A percentile compares a stretch with the other conserved stretches of the same genome.
phyloP scores from a whole-genome alignment of 1,140 invertebrate genomes.

The Zaprionus tsacasi region DNA sequence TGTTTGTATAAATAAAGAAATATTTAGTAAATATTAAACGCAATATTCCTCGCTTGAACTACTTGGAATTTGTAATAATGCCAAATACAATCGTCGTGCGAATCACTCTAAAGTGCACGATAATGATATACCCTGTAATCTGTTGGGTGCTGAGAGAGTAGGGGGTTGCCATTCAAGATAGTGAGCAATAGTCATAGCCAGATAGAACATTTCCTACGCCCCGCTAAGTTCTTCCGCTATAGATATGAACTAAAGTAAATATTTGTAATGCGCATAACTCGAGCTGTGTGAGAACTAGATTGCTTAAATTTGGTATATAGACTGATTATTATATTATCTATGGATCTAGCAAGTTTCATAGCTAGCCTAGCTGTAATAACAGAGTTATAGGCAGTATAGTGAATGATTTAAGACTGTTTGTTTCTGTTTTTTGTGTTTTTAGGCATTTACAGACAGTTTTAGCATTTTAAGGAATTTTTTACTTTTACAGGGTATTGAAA shows the following conservation, averaged over 20 bases:
- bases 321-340: not conserved
- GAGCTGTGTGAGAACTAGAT: not conserved
- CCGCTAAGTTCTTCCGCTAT: not conserved
- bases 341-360: not conserved
- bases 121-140: not conserved
- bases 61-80: constrained; percentile 51
- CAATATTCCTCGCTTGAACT: constrained; percentile 33
- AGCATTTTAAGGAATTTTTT: not conserved
- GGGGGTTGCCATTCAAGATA: not conserved
- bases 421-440: no score
- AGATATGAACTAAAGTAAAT: not conserved
- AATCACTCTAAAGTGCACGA: constrained; percentile 1
- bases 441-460: no score
- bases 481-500: constrained; percentile 12
- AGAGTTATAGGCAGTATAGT: not conserved
- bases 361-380: not conserved
- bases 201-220: not conserved
- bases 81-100: constrained; percentile 35
- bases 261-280: not conserved
- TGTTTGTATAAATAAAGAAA: constrained; percentile 16
- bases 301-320: not conserved
- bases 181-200: not conserved
- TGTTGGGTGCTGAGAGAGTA: not conserved
- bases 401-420: not conserved
- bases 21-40: constrained; percentile 32